Evolutionary conservation across 2,888 invertebrate species (phyloP).

Genomic region (Idaea dimidiata): DNA sequence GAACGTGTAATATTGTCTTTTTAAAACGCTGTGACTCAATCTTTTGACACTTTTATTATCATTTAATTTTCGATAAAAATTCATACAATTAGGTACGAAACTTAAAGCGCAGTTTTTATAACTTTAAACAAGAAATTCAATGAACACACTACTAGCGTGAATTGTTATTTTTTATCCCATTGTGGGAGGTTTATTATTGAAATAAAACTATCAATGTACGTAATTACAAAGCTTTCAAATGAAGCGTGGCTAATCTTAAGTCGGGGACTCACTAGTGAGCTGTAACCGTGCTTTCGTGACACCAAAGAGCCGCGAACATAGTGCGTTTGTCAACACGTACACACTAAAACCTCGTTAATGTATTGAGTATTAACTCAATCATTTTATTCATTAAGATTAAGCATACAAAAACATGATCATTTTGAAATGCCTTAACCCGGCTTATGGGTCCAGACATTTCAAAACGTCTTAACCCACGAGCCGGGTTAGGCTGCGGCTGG

Average conservation of each 20-base stretch:
- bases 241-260: constrained; percentile 29
- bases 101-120: constrained; percentile 1
- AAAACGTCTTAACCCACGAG: no score
- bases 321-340: no score
- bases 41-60: constrained; percentile 26
- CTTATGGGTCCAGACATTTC: no score
- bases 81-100: constrained; percentile 8
- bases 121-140: not conserved
- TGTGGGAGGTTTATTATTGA: constrained; percentile 5
- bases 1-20: constrained; percentile 8
- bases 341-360: no score
- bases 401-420: no score
- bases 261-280: no score
- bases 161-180: not conserved
- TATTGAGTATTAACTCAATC: no score
- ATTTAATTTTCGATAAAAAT: constrained; percentile 22
- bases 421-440: no score
- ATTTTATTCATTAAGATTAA: no score
- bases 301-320: no score
- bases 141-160: not conserved
- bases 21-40: constrained; percentile 20
- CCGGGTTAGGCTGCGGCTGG: no score
- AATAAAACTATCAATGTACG: constrained; percentile 19
- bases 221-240: constrained; percentile 21
- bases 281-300: no score